These are phyloP conservation scores for Hydriomena furcata DNA, from an alignment of 2,888 invertebrate genomes.

Conservation along the genomic window DNA sequence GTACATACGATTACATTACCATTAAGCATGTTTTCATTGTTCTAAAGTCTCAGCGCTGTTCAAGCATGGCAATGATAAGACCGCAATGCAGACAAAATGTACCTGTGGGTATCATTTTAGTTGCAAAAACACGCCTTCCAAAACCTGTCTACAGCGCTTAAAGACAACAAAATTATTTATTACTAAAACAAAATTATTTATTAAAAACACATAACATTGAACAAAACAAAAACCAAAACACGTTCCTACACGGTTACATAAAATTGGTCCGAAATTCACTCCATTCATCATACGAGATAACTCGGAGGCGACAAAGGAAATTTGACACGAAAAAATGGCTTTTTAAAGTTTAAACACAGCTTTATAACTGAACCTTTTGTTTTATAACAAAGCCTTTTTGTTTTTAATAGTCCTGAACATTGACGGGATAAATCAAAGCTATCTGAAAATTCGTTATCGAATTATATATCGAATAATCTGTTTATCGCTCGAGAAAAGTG, in stretches of 20 bases:
- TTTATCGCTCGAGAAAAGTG: neutral
- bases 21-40: neutral
- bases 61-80: neutral
- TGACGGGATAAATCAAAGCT: neutral
- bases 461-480: neutral
- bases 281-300: conserved; percentile 43
- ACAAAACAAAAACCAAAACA: conserved; percentile 38
- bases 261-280: conserved; percentile 77
- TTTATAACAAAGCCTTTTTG: conserved; percentile 24
- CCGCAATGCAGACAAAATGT: conserved; percentile 16
- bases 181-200: too few relatives aligned
- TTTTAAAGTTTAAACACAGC: conserved; percentile 14
- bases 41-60: conserved; percentile 3
- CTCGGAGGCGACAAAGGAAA: conserved; percentile 34
- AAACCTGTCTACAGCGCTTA: conserved; percentile 3
- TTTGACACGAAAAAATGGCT: conserved; percentile 36
- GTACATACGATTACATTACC: too few relatives aligned
- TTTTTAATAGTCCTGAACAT: conserved; percentile 23
- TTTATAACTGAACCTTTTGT: neutral
- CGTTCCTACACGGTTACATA: conserved; percentile 66
- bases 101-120: neutral
- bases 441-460: conserved; percentile 1
- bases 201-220: conserved; percentile 27
- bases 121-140: neutral
- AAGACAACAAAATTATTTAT: neutral